Conservation (phyloP, 2,888 invertebrate species). For the Andrena chrysosceles region DNA sequence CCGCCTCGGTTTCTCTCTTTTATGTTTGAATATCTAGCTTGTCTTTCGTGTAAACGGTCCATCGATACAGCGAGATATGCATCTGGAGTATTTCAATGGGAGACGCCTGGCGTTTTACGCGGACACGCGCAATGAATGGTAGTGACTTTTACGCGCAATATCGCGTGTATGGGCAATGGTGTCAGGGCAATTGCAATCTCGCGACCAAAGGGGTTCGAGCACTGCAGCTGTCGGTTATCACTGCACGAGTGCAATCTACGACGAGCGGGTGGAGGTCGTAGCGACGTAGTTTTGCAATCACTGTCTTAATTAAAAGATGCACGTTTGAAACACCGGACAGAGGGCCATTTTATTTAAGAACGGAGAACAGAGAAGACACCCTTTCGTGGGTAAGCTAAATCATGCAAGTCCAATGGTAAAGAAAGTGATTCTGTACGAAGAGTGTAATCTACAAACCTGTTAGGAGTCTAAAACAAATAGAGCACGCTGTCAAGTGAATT, state of each 20-base stretch:
- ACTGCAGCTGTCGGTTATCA: constrained; percentile 82
- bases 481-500: not conserved
- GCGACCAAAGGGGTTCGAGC: constrained; percentile 71
- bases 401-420: too few species aligned
- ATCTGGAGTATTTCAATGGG: not conserved
- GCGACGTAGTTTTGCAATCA: constrained; percentile 62
- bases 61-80: not conserved
- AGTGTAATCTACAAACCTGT: too few species aligned
- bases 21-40: not conserved
- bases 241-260: constrained; percentile 74
- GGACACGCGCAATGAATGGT: constrained; percentile 43
- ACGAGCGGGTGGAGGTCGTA: constrained; percentile 52
- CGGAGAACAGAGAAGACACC: not conserved
- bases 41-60: not conserved
- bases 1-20: constrained; percentile 7
- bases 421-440: too few species aligned
- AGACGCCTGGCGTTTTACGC: not conserved
- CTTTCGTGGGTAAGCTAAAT: too few species aligned
- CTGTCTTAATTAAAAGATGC: constrained; percentile 68
- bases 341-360: not conserved
- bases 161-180: constrained; percentile 50
- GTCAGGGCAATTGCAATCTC: constrained; percentile 74
- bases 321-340: constrained; percentile 24
- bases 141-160: constrained; percentile 48
- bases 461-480: too few species aligned